Base-by-base conservation (phyloP, 37 sponge, comb jelly and placozoan species). In the Tethya wilhelma region DNA sequence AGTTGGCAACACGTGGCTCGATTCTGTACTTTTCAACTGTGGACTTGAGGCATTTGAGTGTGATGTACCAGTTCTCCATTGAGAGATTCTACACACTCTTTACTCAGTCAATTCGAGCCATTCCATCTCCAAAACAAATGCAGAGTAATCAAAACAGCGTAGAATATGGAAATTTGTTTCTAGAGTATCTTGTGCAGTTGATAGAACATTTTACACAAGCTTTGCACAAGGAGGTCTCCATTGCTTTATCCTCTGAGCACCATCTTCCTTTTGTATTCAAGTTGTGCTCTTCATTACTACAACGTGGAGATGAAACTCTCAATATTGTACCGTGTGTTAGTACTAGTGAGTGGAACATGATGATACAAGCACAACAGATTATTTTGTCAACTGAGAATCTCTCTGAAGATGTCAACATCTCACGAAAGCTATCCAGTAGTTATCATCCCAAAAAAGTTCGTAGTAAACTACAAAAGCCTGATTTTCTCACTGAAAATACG, bases 1-100 rank as follows among this genome's bases (percentile, higher is more conserved):
- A 89, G 89, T 74, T 89, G 33, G 89, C 89, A 30, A 64, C 79
- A 14, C 66, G 89, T 19, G 89, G 89, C 25, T 82, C 89, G 2
- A 78, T 89, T 33, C 43, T 89, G 38, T 89, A 83, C 75, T 83
- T 83, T 57, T 64, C 39, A 17, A 39, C 78, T 6, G 45, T 74
- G 37, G 63, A 55, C 19, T 75, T 89, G 66, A 37, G 58, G 2
- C 56, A 70, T 25, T 46, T 83, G 42, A 67, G 73, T 39, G 71
- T 66, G 55, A 69, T 89, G 73, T 89, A 89, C 71, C 67, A 69
- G 26, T 89, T 83, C 73, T 89, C 89, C 0, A 55, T 84, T 17
- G 73, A 73, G 31, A 76, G 83, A 84, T 89, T 89, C 68, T 39
- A 67, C 60, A 58, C 40, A 30, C 38, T 89, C 37, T 89, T 89